Evolutionary conservation across 2,888 invertebrate genomes (phyloP), one percentile per base, ranked within the genome.

Genomic region (Ramazzottius varieornatus): DNA sequence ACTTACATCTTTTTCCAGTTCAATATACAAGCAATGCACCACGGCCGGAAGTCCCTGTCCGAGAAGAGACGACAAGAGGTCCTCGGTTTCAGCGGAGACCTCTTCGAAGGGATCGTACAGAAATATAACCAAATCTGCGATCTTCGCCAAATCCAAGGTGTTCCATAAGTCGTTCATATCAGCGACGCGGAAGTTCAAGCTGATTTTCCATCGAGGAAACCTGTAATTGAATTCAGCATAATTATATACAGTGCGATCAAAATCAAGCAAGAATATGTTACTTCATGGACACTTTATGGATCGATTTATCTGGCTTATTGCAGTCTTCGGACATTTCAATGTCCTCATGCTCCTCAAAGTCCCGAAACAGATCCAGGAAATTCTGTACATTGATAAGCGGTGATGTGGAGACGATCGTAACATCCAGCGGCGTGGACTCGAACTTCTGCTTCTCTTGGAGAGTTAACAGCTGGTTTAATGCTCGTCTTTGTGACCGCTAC

Each of bases 181-280:
- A 20, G 90, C 87, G 8, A 82, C 78, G 46, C 88, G 77, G 71
- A 93, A 84, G 0, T 87, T 83, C 74, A 86, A 88, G n/a, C 87
- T 80, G 74, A 91, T 88, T 73, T 92, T 89, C 73, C 91, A 88
- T 68, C 87, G 82, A 16, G 87, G 85, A 68, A 88, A 73, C 70
- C 87, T 87, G 75, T 71, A 80, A 80, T 66, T 69, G 63, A 67
- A 70, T 68, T 67, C 46, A 63, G 66, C 34, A n/a, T n/a, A n/a
- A n/a, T n/a, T n/a, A n/a, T n/a, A n/a, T n/a, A n/a, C n/a, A n/a
- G n/a, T n/a, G n/a, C n/a, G n/a, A n/a, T n/a, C n/a, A n/a, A n/a
- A n/a, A n/a, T n/a, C n/a, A n/a, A n/a, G 66, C 34, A 33, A 46
- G 33, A n/a, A n/a, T n/a, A n/a, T n/a, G n/a, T n/a, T n/a, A n/a